These are phyloP conservation scores for Tethea ocularis DNA, from an alignment of 2,888 invertebrate genomes.

Conservation along the genomic window DNA sequence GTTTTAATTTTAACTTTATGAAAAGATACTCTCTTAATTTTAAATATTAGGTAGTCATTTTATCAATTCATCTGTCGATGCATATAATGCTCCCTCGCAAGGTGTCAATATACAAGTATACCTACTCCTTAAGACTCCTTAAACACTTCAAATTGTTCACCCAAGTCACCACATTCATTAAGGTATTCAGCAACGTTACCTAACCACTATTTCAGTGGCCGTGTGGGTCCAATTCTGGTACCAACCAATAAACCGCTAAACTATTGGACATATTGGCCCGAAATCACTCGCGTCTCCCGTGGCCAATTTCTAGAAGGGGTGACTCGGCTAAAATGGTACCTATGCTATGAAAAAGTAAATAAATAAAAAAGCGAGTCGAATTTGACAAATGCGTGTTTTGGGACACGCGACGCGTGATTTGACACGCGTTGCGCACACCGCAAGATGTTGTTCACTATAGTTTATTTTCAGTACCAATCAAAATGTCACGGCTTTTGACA, in stretches of 20 bases:
- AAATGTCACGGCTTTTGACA: slow-evolving; percentile 42
- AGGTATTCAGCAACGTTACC: background rate
- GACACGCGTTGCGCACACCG: slow-evolving; percentile 49
- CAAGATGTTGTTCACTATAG: slow-evolving; percentile 40
- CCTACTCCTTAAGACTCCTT: too few species aligned
- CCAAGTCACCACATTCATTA: background rate
- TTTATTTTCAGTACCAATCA: slow-evolving; percentile 51
- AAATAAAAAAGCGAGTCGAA: slow-evolving; percentile 76
- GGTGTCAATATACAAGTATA: too few species aligned
- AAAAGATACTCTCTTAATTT: too few species aligned
- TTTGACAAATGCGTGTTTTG: slow-evolving; percentile 81
- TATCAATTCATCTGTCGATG: too few species aligned
- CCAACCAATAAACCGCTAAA: slow-evolving; percentile 67
- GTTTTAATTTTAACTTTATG: too few species aligned
- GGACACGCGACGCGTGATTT: slow-evolving; percentile 73
- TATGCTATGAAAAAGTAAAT: slow-evolving; percentile 70
- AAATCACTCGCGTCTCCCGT: slow-evolving; percentile 70
- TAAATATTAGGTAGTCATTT: too few species aligned
- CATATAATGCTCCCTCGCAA: too few species aligned
- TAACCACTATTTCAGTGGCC: slow-evolving; percentile 33
- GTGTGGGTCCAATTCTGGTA: slow-evolving; percentile 47
- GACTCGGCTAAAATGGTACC: slow-evolving; percentile 48
- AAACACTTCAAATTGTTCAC: background rate
- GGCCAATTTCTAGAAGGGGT: slow-evolving; percentile 73
- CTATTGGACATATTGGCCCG: slow-evolving; percentile 73